Percentiles rank a stretch among this genome's conserved stretches.
Evolutionary conservation across 2,797 vertebrate species (phyloP).

Genomic region (Anniella stebbinsi): DNA sequence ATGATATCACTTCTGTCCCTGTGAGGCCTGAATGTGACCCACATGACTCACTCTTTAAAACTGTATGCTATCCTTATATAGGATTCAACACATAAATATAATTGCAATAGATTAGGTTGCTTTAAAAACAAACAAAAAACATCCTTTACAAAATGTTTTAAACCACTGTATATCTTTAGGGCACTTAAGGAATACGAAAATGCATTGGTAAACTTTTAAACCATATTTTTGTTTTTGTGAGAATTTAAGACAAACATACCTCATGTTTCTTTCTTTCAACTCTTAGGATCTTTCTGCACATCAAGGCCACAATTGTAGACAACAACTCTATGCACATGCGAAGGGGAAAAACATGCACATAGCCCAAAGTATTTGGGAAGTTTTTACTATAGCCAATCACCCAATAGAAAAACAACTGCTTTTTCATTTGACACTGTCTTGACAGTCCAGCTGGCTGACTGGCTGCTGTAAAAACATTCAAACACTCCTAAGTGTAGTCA

Average conservation of each 20-base stretch:
- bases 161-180: conserved; percentile 6
- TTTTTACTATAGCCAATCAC: not conserved
- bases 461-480: not conserved
- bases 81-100: conserved; percentile 17
- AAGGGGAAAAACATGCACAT: not conserved
- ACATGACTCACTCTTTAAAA: not conserved
- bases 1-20: conserved; percentile 20
- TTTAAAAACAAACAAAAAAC: not conserved
- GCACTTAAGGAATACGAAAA: not conserved
- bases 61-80: not conserved
- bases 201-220: not conserved
- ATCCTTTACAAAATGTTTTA: not conserved
- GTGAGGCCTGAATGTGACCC: not conserved
- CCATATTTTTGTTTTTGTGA: not conserved
- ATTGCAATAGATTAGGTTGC: not conserved
- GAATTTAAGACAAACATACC: not conserved
- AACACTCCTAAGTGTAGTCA: not conserved
- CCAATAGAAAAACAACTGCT: not conserved
- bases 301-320: not conserved
- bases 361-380: not conserved
- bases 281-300: not conserved
- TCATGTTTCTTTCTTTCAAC: not conserved
- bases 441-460: not conserved
- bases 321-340: not conserved
- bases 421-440: not conserved